Evolutionary conservation across 2,797 vertebrate genomes (phyloP).

Genomic region (Cygnus olor): DNA sequence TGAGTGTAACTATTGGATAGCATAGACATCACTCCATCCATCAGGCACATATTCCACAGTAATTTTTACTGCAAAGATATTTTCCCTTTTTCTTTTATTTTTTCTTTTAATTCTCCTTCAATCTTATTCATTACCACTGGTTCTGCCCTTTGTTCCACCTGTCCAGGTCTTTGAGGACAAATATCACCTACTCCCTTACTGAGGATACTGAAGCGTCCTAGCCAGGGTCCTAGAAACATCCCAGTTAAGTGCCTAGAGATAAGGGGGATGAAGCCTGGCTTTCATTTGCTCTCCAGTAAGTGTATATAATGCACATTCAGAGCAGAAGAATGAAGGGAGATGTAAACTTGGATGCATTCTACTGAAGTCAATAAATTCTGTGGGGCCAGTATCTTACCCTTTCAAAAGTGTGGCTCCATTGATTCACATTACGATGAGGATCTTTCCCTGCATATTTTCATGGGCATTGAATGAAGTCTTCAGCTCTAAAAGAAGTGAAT

Average conservation of each 20-base stretch:
- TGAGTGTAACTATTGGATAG: neutral
- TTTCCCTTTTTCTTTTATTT: neutral
- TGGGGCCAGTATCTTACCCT: neutral
- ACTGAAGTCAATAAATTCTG: neutral
- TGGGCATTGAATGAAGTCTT: neutral
- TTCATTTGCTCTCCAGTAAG: neutral
- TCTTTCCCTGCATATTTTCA: neutral
- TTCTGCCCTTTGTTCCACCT: neutral
- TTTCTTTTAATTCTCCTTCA: neutral
- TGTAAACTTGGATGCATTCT: slow-evolving; percentile 4
- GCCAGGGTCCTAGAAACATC: neutral
- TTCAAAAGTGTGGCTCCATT: neutral
- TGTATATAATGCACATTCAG: neutral
- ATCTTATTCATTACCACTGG: neutral
- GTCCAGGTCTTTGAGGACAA: neutral
- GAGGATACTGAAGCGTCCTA: neutral
- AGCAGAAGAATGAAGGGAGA: neutral
- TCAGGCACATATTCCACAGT: neutral
- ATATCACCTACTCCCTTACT: neutral
- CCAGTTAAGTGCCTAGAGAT: neutral
- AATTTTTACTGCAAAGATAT: neutral
- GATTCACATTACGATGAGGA: neutral
- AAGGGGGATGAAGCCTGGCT: neutral
- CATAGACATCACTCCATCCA: neutral
- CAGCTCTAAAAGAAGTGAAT: neutral